A percentile compares a stretch with the other conserved stretches of the same genome.
phyloP scores from a whole-genome alignment of 1,140 invertebrate species.

The Drosophila pruinosa region DNA sequence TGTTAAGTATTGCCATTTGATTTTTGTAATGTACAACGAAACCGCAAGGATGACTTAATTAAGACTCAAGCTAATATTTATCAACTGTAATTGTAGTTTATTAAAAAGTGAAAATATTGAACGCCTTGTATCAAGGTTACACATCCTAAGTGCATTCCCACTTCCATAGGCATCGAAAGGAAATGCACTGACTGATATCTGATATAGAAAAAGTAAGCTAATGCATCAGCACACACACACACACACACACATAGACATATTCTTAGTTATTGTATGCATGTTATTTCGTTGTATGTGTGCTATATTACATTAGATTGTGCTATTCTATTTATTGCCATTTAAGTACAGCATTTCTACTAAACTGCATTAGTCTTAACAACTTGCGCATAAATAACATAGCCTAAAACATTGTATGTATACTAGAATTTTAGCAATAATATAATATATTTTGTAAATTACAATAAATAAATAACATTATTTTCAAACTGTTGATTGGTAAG shows the following conservation, averaged over 20 bases:
- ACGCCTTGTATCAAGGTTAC: constrained; percentile 82
- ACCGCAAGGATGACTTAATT: constrained; percentile 11
- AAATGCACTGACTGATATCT: constrained; percentile 55
- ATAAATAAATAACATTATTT: constrained; percentile 9
- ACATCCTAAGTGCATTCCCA: constrained; percentile 62
- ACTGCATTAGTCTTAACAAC: constrained; percentile 6
- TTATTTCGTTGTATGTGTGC: constrained; percentile 40
- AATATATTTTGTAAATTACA: constrained; percentile 1
- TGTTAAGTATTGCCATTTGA: constrained; percentile 65
- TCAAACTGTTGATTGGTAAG: neutral
- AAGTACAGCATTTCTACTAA: constrained; percentile 48
- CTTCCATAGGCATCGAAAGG: constrained; percentile 9
- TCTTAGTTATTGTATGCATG: constrained; percentile 41
- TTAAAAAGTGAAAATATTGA: constrained; percentile 15
- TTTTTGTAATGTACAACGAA: constrained; percentile 74
- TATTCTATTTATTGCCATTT: constrained; percentile 71
- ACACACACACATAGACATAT: neutral
- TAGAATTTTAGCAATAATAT: neutral
- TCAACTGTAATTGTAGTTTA: constrained; percentile 11
- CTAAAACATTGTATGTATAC: neutral
- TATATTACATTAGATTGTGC: constrained; percentile 69
- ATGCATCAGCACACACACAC: neutral
- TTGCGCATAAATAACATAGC: constrained; percentile 4
- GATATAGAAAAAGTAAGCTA: constrained; percentile 9
- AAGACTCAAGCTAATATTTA: constrained; percentile 18